Evolutionary conservation across 2,888 invertebrate species (phyloP).

Genomic region (Synanthedon andrenaeformis): DNA sequence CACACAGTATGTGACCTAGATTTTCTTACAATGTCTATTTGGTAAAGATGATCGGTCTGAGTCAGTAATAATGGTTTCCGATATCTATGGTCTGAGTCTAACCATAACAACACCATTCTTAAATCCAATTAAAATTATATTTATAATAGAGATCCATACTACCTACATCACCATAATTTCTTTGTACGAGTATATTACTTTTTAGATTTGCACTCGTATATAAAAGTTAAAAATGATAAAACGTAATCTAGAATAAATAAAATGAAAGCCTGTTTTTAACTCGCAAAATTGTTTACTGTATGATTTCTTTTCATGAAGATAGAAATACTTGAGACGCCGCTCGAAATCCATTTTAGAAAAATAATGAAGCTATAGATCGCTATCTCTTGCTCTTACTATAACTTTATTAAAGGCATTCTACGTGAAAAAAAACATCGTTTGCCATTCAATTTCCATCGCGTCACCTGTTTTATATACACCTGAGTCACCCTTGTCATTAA

Average conservation of each 20-base stretch:
- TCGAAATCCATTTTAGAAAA: constrained; percentile 5
- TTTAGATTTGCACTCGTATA: constrained; percentile 7
- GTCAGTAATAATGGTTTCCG: too few relatives aligned
- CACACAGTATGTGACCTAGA: too few relatives aligned
- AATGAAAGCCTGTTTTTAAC: constrained; percentile 11
- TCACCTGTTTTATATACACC: constrained; percentile 13
- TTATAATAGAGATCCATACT: too few relatives aligned
- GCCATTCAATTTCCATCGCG: constrained; percentile 8
- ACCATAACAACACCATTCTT: too few relatives aligned
- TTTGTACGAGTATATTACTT: too few relatives aligned
- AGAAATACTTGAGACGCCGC: constrained; percentile 14
- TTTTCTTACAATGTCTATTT: too few relatives aligned
- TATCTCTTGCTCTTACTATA: constrained; percentile 5
- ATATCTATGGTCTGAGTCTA: too few relatives aligned
- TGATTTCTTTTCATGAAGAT: neutral
- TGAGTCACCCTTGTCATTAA: constrained; percentile 11
- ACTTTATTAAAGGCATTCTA: constrained; percentile 13
- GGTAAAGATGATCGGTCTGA: too few relatives aligned
- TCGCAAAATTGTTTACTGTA: constrained; percentile 10
- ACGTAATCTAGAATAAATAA: constrained; percentile 18
- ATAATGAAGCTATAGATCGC: constrained; percentile 16
- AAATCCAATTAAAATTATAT: too few relatives aligned
- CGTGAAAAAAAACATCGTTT: constrained; percentile 21
- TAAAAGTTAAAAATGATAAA: constrained; percentile 17
- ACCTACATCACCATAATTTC: too few relatives aligned